phyloP scores from a whole-genome alignment of 2,888 invertebrate species.

The Agrotis exclamationis region DNA sequence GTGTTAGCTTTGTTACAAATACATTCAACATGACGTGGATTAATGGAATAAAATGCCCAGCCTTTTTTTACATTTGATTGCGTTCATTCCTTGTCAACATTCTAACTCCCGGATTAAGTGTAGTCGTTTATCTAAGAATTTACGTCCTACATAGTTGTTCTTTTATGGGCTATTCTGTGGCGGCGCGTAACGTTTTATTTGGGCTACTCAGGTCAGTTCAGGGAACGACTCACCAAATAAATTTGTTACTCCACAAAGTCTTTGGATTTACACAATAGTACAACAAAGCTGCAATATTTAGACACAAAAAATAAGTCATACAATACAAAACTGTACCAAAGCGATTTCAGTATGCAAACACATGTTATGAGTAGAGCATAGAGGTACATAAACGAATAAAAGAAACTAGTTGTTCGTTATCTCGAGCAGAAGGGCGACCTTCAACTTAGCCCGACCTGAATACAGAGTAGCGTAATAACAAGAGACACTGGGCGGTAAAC shows the following conservation, averaged over 20 bases:
- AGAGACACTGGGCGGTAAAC: slow-evolving; percentile 86
- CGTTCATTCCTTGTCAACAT: slow-evolving; percentile 87
- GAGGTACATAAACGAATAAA: slow-evolving; percentile 73
- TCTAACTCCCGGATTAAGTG: slow-evolving; percentile 89
- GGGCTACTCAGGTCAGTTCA: slow-evolving; percentile 77
- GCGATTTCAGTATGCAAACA: slow-evolving; percentile 58
- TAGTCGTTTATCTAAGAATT: slow-evolving; percentile 87
- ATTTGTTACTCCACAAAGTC: slow-evolving; percentile 68
- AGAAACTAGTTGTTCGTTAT: slow-evolving; percentile 84
- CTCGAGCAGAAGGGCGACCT: slow-evolving; percentile 86
- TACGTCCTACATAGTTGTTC: slow-evolving; percentile 82
- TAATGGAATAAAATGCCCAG: slow-evolving; percentile 85
- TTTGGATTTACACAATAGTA: slow-evolving; percentile 60
- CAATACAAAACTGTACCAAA: slow-evolving; percentile 54
- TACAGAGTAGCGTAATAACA: slow-evolving; percentile 88
- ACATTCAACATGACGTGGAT: slow-evolving; percentile 88
- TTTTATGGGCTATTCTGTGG: slow-evolving; percentile 83
- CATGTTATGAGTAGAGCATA: slow-evolving; percentile 58
- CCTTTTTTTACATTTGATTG: slow-evolving; percentile 85
- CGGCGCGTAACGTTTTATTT: slow-evolving; percentile 79
- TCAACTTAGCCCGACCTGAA: slow-evolving; percentile 85
- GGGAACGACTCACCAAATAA: slow-evolving; percentile 70
- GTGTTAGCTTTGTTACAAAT: slow-evolving; percentile 89
- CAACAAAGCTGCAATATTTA: slow-evolving; percentile 52
- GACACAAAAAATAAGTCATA: slow-evolving; percentile 54